These are phyloP conservation scores for Drosophila lowei DNA, from an alignment of 1,140 invertebrate genomes.

Conservation along the genomic window DNA sequence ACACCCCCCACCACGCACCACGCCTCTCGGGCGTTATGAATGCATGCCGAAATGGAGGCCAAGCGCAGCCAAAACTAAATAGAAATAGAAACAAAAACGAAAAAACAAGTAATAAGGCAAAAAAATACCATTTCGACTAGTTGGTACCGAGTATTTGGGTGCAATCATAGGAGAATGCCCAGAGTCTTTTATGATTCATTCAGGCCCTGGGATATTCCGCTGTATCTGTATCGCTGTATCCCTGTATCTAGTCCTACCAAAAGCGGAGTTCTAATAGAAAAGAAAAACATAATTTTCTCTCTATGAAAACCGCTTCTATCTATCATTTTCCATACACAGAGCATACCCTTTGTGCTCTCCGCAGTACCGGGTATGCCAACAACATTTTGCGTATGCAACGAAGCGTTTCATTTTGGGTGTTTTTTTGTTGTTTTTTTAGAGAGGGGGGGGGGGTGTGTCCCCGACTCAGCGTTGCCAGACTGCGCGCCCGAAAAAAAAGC, in stretches of 20 bases:
- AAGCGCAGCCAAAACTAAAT: conserved; percentile 80
- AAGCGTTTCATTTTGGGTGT: conserved; percentile 77
- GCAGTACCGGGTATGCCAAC: background rate
- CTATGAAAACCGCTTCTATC: too few relatives aligned
- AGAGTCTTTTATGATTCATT: too few relatives aligned
- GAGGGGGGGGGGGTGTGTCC: conserved; percentile 20
- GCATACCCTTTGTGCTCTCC: too few relatives aligned
- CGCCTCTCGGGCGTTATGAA: conserved; percentile 55
- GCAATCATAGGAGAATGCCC: too few relatives aligned
- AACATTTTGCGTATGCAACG: conserved; percentile 66
- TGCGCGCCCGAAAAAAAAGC: conserved; percentile 33
- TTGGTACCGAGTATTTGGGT: too few relatives aligned
- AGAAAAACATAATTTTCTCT: too few relatives aligned
- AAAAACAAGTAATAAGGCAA: conserved; percentile 10
- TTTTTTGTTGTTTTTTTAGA: conserved; percentile 20
- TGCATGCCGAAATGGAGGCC: conserved; percentile 79
- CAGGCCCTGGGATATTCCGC: too few relatives aligned
- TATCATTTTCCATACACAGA: too few relatives aligned
- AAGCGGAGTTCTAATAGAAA: too few relatives aligned
- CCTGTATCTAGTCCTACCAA: too few relatives aligned
- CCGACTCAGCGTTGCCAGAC: conserved; percentile 61
- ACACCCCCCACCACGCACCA: too few relatives aligned
- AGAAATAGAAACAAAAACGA: conserved; percentile 56
- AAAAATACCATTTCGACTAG: background rate
- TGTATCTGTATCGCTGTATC: too few relatives aligned